Base-by-base conservation (phyloP, 2,888 invertebrate genomes). In the Acanthoscelides obtectus region DNA sequence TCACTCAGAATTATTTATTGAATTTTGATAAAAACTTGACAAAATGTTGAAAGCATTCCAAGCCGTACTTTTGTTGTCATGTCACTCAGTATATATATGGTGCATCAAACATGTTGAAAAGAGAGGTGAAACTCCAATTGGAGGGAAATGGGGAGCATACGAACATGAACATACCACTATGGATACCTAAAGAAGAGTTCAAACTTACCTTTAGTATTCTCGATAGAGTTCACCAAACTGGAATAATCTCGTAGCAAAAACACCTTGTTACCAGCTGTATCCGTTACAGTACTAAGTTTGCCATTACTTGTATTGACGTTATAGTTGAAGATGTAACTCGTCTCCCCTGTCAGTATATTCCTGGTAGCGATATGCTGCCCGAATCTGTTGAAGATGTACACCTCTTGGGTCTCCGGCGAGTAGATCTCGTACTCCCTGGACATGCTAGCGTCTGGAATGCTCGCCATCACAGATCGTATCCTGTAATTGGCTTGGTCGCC, bases 291-390 rank as follows among this genome's bases (percentile, higher is more conserved):
- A 80, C 95, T 95, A 21, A 99, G 88, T 83, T 96, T 97, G 0
- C 98, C 98, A 81, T 96, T 97, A 81, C 96, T 97, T 0, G 98
- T 98, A 83, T 98, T 98, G 0, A 98, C 96, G 78, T 96, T 97
- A 86, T 99, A 99, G 0, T 96, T 94, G 83, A 98, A 99, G 1
- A 94, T 91, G 83, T 97, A 98, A 77, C 95, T 93, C 2, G 93
- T 95, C 85, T 96, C 96, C 0, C 96, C 96, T 0, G 98, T 98
- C n/a, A 98, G 87, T 73, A 99, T 97, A 82, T 97, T 97, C 78
- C 93, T 93, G 0, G 98, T 98, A 71, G 94, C 93, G 2, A 96
- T 91, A 82, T 99, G 99, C 83, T 98, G 98, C 0, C 99, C 99
- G 82, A 97, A 96, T 77, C 96, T 88, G 81, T 97, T 97, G 86